phyloP scores from a whole-genome alignment of 2,888 invertebrate species.

The Conchocele bisecta region DNA sequence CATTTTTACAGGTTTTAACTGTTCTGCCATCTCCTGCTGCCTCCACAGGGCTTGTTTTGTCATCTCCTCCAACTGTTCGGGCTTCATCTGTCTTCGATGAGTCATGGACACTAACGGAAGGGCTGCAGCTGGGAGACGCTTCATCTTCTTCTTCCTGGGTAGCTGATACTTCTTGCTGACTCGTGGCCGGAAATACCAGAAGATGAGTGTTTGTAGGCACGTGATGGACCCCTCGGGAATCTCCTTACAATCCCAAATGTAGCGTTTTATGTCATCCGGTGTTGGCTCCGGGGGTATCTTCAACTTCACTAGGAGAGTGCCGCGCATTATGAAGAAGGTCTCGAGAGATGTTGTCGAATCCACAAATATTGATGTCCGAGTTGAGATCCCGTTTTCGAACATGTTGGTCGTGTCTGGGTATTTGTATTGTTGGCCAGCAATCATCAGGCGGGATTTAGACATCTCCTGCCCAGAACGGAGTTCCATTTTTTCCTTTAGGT shows the following conservation, averaged over 20 bases:
- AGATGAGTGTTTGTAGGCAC: conserved; percentile 71
- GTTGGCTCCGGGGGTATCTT: conserved; percentile 62
- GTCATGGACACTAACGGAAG: too few relatives aligned
- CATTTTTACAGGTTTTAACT: too few relatives aligned
- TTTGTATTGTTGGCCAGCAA: conserved; percentile 67
- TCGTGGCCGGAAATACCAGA: conserved; percentile 70
- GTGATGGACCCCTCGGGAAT: conserved; percentile 71
- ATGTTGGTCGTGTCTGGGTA: conserved; percentile 58
- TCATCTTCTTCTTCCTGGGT: conserved; percentile 26
- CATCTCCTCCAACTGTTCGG: too few relatives aligned
- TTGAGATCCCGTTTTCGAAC: conserved; percentile 67
- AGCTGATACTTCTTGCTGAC: conserved; percentile 40
- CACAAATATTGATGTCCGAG: conserved; percentile 70
- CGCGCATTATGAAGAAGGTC: conserved; percentile 65
- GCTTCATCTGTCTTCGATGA: too few relatives aligned
- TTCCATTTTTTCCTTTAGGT: conserved; percentile 69
- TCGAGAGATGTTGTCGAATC: conserved; percentile 54
- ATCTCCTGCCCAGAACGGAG: conserved; percentile 70
- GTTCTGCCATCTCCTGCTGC: conserved; percentile 36
- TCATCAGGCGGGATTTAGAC: conserved; percentile 60
- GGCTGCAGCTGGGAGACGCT: conserved; percentile 51
- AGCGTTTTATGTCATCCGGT: conserved; percentile 63
- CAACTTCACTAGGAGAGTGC: conserved; percentile 67
- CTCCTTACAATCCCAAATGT: conserved; percentile 66
- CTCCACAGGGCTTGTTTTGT: background rate